Percentiles rank a stretch among this genome's conserved stretches.
phyloP scores from a whole-genome alignment of 1,140 invertebrate species.

The Zaprionus vittiger region DNA sequence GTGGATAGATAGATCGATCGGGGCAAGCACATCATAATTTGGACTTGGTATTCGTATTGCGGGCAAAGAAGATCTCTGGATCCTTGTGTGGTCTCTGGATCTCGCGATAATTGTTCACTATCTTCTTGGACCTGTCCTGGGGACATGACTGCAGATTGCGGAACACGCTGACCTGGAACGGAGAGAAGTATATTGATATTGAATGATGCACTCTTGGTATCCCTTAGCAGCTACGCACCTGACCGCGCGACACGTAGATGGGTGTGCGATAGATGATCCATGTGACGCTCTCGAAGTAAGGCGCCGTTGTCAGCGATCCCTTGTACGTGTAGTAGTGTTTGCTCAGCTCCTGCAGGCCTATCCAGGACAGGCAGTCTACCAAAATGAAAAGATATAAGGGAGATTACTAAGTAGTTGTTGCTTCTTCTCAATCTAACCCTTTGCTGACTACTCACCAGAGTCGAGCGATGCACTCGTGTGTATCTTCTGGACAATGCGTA shows the following conservation, averaged over 20 bases:
- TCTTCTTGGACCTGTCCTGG: slow-evolving; percentile 83
- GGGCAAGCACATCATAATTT: slow-evolving; percentile 77
- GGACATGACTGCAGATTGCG: slow-evolving; percentile 83
- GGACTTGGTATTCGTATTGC: slow-evolving; percentile 82
- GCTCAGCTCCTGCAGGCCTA: slow-evolving; percentile 82
- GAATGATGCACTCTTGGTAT: not conserved
- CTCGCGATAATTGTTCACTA: slow-evolving; percentile 83
- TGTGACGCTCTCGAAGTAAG: slow-evolving; percentile 89
- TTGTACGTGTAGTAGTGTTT: slow-evolving; percentile 85
- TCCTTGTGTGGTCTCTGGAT: slow-evolving; percentile 79
- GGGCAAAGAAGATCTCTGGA: slow-evolving; percentile 82
- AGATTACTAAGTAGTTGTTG: not conserved
- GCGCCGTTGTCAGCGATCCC: slow-evolving; percentile 90
- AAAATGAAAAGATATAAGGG: not conserved
- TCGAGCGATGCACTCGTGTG: slow-evolving; percentile 79
- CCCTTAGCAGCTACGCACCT: slow-evolving; percentile 85
- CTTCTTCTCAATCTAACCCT: not conserved
- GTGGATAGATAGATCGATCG: not conserved
- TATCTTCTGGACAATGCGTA: slow-evolving; percentile 80
- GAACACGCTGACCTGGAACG: slow-evolving; percentile 75
- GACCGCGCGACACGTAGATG: slow-evolving; percentile 88
- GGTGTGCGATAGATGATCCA: slow-evolving; percentile 91
- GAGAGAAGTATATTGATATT: not conserved
- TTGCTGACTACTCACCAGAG: slow-evolving; percentile 64
- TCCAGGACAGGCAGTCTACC: slow-evolving; percentile 82